Evolutionary conservation across 1,140 invertebrate genomes (phyloP), one percentile per base, ranked within the genome.

Genomic region (Chionoecetes opilio): DNA sequence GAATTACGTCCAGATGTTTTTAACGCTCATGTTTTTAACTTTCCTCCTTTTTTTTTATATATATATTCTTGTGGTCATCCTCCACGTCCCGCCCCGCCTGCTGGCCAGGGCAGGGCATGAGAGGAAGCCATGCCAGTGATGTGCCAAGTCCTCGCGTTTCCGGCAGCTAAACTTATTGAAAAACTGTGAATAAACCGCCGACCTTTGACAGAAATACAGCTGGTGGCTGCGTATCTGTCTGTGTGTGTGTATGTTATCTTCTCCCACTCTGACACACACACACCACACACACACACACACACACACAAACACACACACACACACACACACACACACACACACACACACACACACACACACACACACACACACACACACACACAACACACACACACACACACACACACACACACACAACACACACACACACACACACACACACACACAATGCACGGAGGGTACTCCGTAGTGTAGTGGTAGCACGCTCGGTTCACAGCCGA

Each of bases 201-300:
- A 26, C 63, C 63, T n/a, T 75, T 75, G 63, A 75, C 63, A 75
- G 63, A 75, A 75, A 75, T 75, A 75, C 21, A 75, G 63, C 63
- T 75, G n/a, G 63, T 1, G 21, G 3, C 21, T 75, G 11, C 63
- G 63, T 75, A 3, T 75, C 63, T n/a, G 21, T 75, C 63, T 75
- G 11, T 75, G 3, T n/a, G 11, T 75, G 11, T n/a, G 21, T 75
- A 17, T 75, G 21, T 75, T 26, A n/a, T 26, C n/a, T 26, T 75
- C 63, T 75, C 63, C n/a, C 63, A n/a, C n/a, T 75, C n/a, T 26
- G 5, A 46, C 5, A 14, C 41, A 46, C n/a, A n/a, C n/a, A n/a
- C n/a, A n/a, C n/a, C n/a, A n/a, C n/a, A n/a, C n/a, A n/a, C n/a
- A n/a, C n/a, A n/a, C n/a, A n/a, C n/a, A n/a, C n/a, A n/a, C n/a